These are phyloP conservation scores for Trichogramma dendrolimi DNA, from an alignment of 2,888 invertebrate genomes.

Conservation along the genomic window DNA sequence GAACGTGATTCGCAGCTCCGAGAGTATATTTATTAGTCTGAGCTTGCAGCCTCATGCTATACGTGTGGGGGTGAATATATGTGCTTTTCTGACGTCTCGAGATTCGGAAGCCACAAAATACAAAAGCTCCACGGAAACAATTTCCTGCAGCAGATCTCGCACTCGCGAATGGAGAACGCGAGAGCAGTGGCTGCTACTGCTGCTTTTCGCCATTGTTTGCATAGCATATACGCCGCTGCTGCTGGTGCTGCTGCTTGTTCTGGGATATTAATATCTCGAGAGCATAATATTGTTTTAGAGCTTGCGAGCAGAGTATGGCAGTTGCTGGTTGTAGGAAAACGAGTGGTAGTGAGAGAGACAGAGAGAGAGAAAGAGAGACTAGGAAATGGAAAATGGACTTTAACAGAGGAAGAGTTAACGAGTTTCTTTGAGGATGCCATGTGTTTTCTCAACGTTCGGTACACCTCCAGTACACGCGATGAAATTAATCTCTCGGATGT, in stretches of 20 bases:
- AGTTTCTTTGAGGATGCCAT: too few species aligned
- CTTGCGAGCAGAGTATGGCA: constrained; percentile 8
- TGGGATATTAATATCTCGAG: constrained; percentile 38
- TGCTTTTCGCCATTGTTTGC: background rate
- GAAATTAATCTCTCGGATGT: too few species aligned
- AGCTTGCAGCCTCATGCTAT: too few species aligned
- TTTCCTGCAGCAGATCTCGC: constrained; percentile 41
- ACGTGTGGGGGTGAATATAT: too few species aligned
- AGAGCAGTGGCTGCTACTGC: background rate
- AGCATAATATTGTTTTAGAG: constrained; percentile 43
- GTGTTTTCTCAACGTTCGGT: too few species aligned
- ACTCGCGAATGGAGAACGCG: background rate
- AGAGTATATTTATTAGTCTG: too few species aligned
- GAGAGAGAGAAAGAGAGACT: constrained; percentile 2
- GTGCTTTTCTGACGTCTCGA: constrained; percentile 36
- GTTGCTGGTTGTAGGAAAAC: background rate
- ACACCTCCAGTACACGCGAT: too few species aligned
- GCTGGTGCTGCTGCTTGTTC: background rate
- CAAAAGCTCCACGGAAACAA: constrained; percentile 43
- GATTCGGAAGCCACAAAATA: constrained; percentile 47
- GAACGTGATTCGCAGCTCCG: too few species aligned
- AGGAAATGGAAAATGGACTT: too few species aligned
- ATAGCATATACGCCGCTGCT: background rate
- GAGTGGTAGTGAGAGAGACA: constrained; percentile 14
- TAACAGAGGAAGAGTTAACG: too few species aligned